Percentiles rank a stretch among this genome's conserved stretches.
These are phyloP conservation scores for Eurytoma californica DNA, from an alignment of 2,888 invertebrate species.

Conservation along the genomic window DNA sequence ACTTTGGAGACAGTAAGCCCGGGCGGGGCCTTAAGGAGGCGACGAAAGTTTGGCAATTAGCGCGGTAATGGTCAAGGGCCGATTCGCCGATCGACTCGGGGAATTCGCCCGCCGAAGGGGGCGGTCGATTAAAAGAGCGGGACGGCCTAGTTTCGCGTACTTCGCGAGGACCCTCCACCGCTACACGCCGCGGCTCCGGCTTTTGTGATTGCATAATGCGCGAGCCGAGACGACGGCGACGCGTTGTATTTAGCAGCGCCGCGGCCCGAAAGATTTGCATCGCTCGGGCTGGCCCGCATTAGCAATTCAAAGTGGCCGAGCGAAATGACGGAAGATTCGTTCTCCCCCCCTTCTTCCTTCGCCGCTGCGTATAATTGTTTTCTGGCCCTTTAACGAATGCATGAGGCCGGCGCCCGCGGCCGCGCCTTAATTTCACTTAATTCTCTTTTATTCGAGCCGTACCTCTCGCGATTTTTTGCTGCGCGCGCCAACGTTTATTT, in stretches of 20 bases:
- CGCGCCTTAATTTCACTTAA: no score
- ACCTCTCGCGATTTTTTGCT: no score
- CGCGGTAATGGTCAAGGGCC: constrained; percentile 65
- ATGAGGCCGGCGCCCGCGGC: no score
- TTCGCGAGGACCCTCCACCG: constrained; percentile 8
- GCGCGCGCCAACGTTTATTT: no score
- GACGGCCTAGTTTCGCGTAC: constrained; percentile 1
- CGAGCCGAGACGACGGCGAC: neutral
- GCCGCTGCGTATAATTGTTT: constrained; percentile 20
- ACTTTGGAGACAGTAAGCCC: no score
- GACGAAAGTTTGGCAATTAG: constrained; percentile 69
- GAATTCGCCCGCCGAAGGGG: neutral
- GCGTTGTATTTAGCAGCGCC: constrained; percentile 30
- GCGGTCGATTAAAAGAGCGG: constrained; percentile 16
- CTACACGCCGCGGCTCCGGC: neutral
- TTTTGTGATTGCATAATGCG: constrained; percentile 39
- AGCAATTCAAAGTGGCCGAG: constrained; percentile 46
- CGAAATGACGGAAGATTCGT: constrained; percentile 43
- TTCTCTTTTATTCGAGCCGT: no score
- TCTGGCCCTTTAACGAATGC: neutral
- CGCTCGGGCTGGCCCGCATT: constrained; percentile 4
- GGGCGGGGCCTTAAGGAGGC: constrained; percentile 48
- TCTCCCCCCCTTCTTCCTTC: no score
- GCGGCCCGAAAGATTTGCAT: constrained; percentile 40
- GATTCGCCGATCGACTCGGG: constrained; percentile 56